Percentiles rank a stretch among this genome's conserved stretches.
Evolutionary conservation across 2,888 invertebrate genomes (phyloP).

Genomic region (Fragum whitleyi): DNA sequence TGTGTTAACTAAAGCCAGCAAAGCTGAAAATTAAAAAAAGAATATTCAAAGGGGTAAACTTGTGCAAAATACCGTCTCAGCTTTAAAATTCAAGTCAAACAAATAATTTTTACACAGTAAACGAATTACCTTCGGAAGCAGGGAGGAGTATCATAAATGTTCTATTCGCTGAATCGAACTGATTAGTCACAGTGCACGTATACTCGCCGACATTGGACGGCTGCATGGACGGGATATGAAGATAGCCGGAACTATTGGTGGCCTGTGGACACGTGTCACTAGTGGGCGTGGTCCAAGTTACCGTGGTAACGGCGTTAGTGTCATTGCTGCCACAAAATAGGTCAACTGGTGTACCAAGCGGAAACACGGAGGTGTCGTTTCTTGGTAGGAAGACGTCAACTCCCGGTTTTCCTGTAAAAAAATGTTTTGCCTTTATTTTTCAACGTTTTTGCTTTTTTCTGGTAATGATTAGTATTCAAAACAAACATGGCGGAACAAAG

Average conservation of each 20-base stretch:
- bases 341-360: constrained; percentile 20
- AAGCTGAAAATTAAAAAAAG: no score
- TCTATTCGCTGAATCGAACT: constrained; percentile 34
- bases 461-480: no score
- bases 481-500: no score
- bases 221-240: constrained; percentile 39
- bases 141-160: constrained; percentile 2
- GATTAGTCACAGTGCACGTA: constrained; percentile 44
- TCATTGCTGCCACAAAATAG: constrained; percentile 43
- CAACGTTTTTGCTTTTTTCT: no score
- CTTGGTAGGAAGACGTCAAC: constrained; percentile 46
- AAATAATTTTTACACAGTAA: no score
- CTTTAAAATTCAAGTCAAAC: no score
- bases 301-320: constrained; percentile 20
- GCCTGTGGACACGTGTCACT: constrained; percentile 3
- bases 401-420: constrained; percentile 30
- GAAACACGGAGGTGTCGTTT: constrained; percentile 8
- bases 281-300: constrained; percentile 40
- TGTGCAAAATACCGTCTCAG: no score
- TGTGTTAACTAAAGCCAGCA: no score
- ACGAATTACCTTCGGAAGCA: not conserved
- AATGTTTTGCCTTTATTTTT: not conserved
- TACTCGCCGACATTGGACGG: constrained; percentile 55
- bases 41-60: no score
- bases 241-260: not conserved